Conservation (phyloP, 1,140 invertebrate genomes). For the Drosophila pseudoananassae region DNA sequence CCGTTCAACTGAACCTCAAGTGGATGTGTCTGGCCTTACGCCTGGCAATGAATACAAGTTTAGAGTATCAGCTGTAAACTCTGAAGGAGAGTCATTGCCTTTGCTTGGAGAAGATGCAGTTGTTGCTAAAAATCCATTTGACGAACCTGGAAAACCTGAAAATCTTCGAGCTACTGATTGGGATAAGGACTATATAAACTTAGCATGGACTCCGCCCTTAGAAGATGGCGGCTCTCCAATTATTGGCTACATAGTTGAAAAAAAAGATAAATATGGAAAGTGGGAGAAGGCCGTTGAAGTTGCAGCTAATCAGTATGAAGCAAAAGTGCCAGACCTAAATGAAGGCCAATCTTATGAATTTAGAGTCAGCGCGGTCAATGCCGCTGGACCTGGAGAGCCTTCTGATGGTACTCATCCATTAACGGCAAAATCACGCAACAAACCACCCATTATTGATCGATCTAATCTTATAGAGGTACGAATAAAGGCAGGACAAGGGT, state of each 20-base stretch:
- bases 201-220: slow-evolving; percentile 92
- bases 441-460: slow-evolving; percentile 95
- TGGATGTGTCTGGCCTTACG: slow-evolving; percentile 93
- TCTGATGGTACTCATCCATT: slow-evolving; percentile 97
- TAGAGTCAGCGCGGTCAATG: slow-evolving; percentile 95
- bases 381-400: slow-evolving; percentile 96
- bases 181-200: slow-evolving; percentile 97
- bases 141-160: slow-evolving; percentile 96
- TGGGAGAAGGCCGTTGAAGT: slow-evolving; percentile 91
- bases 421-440: slow-evolving; percentile 96
- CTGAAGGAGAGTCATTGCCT: slow-evolving; percentile 97
- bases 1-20: slow-evolving; percentile 91
- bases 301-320: slow-evolving; percentile 91
- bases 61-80: slow-evolving; percentile 97
- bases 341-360: slow-evolving; percentile 96
- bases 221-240: slow-evolving; percentile 94
- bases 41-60: slow-evolving; percentile 97
- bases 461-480: slow-evolving; percentile 93
- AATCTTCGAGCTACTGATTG: slow-evolving; percentile 96
- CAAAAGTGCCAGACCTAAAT: slow-evolving; percentile 94
- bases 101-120: slow-evolving; percentile 94
- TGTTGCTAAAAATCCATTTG: slow-evolving; percentile 98
- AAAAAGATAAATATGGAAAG: slow-evolving; percentile 96
- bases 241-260: slow-evolving; percentile 94
- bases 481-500: slow-evolving; percentile 94